phyloP scores from a whole-genome alignment of 2,113 vertebrate species.

The Xerus inauris region DNA sequence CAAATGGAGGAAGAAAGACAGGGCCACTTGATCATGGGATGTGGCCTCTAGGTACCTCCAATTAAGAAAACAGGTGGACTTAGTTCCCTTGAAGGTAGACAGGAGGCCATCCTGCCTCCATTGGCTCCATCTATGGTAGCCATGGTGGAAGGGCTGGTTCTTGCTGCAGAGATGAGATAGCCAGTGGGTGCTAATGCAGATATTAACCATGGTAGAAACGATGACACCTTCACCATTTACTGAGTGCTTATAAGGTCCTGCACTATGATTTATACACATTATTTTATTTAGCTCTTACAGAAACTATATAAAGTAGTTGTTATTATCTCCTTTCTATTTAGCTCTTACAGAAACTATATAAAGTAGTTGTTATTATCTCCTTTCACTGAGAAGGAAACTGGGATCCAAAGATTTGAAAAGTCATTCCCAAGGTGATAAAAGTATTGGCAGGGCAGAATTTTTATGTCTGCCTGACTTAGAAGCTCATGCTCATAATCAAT shows the following conservation, averaged over 20 bases:
- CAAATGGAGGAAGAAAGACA: neutral
- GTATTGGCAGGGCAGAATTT: neutral
- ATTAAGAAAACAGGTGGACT: neutral
- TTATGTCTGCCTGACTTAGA: neutral
- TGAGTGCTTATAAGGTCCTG: neutral
- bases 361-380: neutral
- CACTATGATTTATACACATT: neutral
- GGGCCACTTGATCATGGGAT: accelerated
- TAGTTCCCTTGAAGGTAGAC: neutral
- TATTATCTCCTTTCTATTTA: constrained; percentile 12
- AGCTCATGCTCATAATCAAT: neutral
- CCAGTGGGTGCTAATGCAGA: neutral
- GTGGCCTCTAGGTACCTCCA: neutral
- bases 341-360: neutral
- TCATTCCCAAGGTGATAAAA: neutral
- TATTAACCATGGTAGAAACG: no score
- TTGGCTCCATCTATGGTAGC: no score
- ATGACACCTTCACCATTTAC: neutral
- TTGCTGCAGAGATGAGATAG: neutral
- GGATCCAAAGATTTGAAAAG: neutral
- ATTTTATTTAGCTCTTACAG: neutral
- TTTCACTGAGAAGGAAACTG: constrained; percentile 35
- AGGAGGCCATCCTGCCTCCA: neutral
- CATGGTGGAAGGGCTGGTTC: neutral
- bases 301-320: neutral